Percentiles rank a stretch among this genome's conserved stretches.
Evolutionary conservation across 2,888 invertebrate species (phyloP).

Genomic region (Tachina grossa): DNA sequence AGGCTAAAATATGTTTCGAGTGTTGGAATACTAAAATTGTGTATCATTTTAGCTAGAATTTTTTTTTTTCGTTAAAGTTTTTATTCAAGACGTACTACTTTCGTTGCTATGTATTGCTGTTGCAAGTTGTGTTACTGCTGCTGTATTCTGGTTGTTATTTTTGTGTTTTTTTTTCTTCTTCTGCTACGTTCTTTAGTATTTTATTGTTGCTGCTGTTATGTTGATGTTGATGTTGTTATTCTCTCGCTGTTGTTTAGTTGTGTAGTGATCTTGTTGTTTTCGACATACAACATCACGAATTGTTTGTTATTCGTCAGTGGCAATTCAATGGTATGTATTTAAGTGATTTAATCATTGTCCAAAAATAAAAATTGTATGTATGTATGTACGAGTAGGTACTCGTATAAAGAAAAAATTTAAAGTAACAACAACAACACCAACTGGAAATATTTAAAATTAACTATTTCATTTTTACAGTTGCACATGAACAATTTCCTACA

Average conservation of each 20-base stretch:
- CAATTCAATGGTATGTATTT: conserved; percentile 68
- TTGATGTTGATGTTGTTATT: conserved; percentile 54
- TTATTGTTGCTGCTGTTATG: conserved; percentile 22
- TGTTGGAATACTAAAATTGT: conserved; percentile 50
- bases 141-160: conserved; percentile 56
- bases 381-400: not conserved
- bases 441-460: conserved; percentile 50
- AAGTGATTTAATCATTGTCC: conserved; percentile 67
- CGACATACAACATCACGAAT: conserved; percentile 70
- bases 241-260: conserved; percentile 57
- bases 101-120: conserved; percentile 34
- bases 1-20: conserved; percentile 52
- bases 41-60: conserved; percentile 59
- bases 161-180: conserved; percentile 34
- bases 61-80: conserved; percentile 3
- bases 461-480: conserved; percentile 41
- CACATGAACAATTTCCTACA: not conserved
- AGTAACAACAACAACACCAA: conserved; percentile 53
- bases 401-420: not conserved
- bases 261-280: conserved; percentile 70
- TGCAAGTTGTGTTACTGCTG: conserved; percentile 64
- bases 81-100: conserved; percentile 32
- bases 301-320: conserved; percentile 71
- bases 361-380: conserved; percentile 14
- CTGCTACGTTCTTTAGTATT: conserved; percentile 11